These are phyloP conservation scores for Gobionotothen gibberifrons DNA, from an alignment of 2,797 vertebrate genomes.

Conservation along the genomic window DNA sequence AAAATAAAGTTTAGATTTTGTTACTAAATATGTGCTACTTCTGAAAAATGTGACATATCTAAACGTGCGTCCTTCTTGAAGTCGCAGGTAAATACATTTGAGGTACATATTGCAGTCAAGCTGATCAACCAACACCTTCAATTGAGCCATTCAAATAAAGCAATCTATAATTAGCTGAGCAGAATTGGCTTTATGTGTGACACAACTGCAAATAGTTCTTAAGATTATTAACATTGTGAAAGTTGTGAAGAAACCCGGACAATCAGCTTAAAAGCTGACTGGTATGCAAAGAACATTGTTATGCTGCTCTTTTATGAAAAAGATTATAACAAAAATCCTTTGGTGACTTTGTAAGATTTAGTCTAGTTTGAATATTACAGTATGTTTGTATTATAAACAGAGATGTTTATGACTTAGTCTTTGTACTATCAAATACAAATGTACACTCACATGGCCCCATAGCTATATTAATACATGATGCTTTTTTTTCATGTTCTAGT, in stretches of 20 bases:
- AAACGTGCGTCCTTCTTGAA: not conserved
- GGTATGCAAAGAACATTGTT: constrained; percentile 34
- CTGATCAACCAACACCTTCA: not conserved
- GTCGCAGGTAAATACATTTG: not conserved
- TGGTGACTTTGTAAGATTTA: constrained; percentile 5
- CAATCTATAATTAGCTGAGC: constrained; percentile 8
- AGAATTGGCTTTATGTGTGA: constrained; percentile 24
- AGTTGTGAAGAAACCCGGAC: constrained; percentile 49
- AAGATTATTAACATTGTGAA: constrained; percentile 45
- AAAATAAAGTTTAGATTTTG: no score
- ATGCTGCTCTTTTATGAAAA: constrained; percentile 26
- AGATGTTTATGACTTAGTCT: not conserved
- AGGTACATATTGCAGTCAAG: constrained; percentile 11
- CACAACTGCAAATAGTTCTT: constrained; percentile 22
- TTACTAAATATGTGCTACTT: no score
- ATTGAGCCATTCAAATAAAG: not conserved
- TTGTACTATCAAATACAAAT: not conserved
- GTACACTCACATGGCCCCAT: not conserved
- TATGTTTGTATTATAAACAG: not conserved
- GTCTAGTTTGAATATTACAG: constrained; percentile 2
- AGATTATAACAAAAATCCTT: constrained; percentile 34
- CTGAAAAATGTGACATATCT: no score
- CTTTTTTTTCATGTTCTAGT: not conserved
- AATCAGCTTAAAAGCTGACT: constrained; percentile 61
- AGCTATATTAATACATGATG: not conserved